Conservation (phyloP, 2,797 vertebrate species). For the Acipenser oxyrinchus region DNA sequence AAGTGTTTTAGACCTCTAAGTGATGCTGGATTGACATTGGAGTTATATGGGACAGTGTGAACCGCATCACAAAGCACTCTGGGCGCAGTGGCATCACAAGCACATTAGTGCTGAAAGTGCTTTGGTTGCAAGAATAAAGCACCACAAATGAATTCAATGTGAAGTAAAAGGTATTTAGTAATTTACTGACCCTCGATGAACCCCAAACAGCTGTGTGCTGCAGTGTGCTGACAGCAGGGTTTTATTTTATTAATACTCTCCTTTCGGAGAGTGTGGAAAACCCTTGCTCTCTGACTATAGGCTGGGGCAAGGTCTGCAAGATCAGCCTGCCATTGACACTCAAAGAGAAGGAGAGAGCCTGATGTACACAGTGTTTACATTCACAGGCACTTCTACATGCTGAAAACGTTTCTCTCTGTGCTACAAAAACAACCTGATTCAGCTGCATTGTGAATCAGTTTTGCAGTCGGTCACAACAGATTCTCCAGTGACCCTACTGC, state of each 20-base stretch:
- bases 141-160: constrained; percentile 4
- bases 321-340: not conserved
- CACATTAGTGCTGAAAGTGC: constrained; percentile 1
- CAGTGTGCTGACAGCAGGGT: constrained; percentile 3
- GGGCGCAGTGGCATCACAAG: not conserved
- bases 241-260: constrained; percentile 7
- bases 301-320: not conserved
- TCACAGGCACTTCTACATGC: not conserved
- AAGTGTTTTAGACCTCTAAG: not conserved
- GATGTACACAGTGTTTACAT: not conserved
- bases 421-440: not conserved
- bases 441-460: not conserved
- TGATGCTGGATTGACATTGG: constrained; percentile 8
- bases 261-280: constrained; percentile 9
- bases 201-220: not conserved
- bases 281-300: not conserved
- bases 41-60: not conserved
- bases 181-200: constrained; percentile 7
- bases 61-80: too few species aligned
- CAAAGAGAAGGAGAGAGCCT: not conserved
- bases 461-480: not conserved
- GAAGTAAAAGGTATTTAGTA: constrained; percentile 9
- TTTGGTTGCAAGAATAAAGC: constrained; percentile 12
- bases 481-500: too few species aligned
- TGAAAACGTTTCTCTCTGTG: not conserved